These are phyloP conservation scores for Kradibia gibbosae DNA, from an alignment of 1,140 invertebrate genomes.

Conservation along the genomic window DNA sequence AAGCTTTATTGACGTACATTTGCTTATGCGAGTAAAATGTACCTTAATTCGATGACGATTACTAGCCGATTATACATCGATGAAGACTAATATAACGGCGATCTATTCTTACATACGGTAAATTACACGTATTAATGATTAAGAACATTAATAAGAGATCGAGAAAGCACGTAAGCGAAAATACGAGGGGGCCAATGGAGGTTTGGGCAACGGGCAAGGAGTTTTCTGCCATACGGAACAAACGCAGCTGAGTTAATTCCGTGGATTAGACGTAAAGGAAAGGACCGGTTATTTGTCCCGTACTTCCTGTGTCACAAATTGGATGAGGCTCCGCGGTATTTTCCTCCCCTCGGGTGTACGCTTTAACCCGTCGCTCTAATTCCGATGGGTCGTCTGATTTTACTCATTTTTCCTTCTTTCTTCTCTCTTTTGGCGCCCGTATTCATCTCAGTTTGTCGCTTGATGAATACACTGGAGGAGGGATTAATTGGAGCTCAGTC, in stretches of 20 bases:
- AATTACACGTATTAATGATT: constrained; percentile 15
- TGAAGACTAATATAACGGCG: too few species aligned
- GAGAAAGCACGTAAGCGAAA: neutral
- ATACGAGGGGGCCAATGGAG: neutral
- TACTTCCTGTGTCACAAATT: constrained; percentile 52
- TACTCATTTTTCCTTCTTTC: neutral
- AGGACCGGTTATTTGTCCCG: constrained; percentile 19
- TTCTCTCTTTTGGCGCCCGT: neutral
- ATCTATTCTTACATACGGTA: neutral
- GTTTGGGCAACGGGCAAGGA: neutral
- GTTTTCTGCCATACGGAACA: neutral
- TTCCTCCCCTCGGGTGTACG: neutral
- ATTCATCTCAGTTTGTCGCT: neutral
- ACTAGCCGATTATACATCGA: too few species aligned
- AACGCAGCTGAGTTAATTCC: constrained; percentile 52
- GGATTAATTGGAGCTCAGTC: constrained; percentile 4
- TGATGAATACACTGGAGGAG: constrained; percentile 30
- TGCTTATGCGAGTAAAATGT: too few species aligned
- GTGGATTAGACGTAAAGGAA: constrained; percentile 51
- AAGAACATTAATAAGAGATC: constrained; percentile 15
- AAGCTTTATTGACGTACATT: too few species aligned
- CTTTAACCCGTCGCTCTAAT: neutral
- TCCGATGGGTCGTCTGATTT: neutral
- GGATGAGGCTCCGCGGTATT: constrained; percentile 34
- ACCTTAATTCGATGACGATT: too few species aligned